Conservation (phyloP, 2,888 invertebrate genomes). For the Stenodera caucasica region DNA sequence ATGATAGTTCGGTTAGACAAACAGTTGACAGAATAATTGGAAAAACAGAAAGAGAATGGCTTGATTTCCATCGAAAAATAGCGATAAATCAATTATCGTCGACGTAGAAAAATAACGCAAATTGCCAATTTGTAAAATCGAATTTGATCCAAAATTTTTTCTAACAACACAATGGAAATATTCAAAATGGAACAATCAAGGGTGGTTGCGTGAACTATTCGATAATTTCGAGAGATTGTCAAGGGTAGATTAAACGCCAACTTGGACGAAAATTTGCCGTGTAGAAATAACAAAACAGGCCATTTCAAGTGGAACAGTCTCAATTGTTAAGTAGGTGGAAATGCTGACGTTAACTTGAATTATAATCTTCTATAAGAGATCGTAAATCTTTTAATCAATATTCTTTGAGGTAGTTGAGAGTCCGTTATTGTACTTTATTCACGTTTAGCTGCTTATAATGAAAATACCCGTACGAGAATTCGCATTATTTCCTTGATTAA, state of each 20-base stretch:
- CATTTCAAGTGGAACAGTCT: background rate
- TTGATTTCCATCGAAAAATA: no score
- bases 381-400: conserved; percentile 24
- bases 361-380: conserved; percentile 11
- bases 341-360: background rate
- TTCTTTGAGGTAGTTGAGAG: conserved; percentile 18
- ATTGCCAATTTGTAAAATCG: no score
- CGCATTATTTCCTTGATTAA: background rate
- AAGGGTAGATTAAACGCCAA: conserved; percentile 5
- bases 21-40: no score
- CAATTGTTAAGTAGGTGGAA: background rate
- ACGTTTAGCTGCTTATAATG: conserved; percentile 23
- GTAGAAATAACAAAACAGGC: background rate
- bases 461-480: conserved; percentile 4
- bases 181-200: no score
- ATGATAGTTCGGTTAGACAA: no score
- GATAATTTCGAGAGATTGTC: background rate
- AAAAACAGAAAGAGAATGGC: no score
- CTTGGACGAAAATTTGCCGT: background rate
- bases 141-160: no score
- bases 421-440: conserved; percentile 22
- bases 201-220: no score
- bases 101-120: no score
- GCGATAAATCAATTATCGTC: no score
- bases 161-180: no score